Percentiles rank a stretch among this genome's conserved stretches.
Conservation (phyloP, 1,140 invertebrate species). For the Apocrypta bakeri region DNA sequence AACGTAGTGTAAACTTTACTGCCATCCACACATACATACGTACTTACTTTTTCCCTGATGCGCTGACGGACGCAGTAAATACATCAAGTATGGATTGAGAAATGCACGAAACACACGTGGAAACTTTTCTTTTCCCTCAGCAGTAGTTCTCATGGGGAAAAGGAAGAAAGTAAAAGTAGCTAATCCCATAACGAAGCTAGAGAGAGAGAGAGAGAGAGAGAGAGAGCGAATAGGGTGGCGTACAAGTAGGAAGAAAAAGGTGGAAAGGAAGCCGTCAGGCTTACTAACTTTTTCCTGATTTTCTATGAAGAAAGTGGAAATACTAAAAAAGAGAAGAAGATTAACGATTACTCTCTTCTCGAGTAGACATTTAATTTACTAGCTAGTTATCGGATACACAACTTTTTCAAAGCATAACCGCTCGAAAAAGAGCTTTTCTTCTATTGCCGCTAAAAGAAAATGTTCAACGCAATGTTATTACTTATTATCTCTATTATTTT, state of each 20-base stretch:
- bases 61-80: constrained; percentile 11
- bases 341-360: neutral
- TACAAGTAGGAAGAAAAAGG: constrained; percentile 14
- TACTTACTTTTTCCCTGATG: neutral
- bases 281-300: constrained; percentile 63
- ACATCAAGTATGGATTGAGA: constrained; percentile 3
- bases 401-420: too few relatives aligned
- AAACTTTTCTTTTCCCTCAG: constrained; percentile 8
- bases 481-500: too few relatives aligned
- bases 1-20: constrained; percentile 23
- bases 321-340: constrained; percentile 21
- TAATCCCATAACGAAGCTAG: constrained; percentile 54
- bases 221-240: constrained; percentile 4
- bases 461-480: too few relatives aligned
- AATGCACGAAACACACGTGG: neutral
- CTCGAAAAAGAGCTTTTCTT: too few relatives aligned
- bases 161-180: constrained; percentile 49
- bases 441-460: too few relatives aligned
- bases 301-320: constrained; percentile 56
- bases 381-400: neutral
- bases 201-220: constrained; percentile 41
- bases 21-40: too few relatives aligned
- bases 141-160: neutral
- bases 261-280: constrained; percentile 13
- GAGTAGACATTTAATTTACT: neutral